Base-by-base conservation (phyloP, 1,140 invertebrate genomes). In the Drosophila tsacasi region DNA sequence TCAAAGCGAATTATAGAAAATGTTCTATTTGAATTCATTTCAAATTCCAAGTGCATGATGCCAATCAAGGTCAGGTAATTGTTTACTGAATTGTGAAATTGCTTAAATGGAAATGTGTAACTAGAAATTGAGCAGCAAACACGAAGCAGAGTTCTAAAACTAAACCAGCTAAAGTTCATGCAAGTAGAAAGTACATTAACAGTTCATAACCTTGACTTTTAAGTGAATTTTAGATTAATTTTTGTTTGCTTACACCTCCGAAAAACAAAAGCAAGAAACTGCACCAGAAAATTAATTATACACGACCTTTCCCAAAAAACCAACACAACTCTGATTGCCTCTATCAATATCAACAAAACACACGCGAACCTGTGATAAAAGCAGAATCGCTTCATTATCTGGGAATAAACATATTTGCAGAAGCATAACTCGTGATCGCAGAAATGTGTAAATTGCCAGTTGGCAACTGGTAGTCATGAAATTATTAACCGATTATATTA, bases 251-350 rank as follows among this genome's bases (percentile, higher is more conserved):
- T 71, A 30, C 62, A 75, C 30, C 44, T 64, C 17, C 23, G 12
- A 27, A 44, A 54, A 35, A 2, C 2, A 44, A 21, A 23, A 17
- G 17, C 13, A 25, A 15, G 7, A 17, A 35, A 57, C 15, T 23
- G 21, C 39, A 17, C 46, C 10, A n/a, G 25, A 52, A 35, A 76
- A 77, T 67, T 77, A 77, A 77, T 77, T 68, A 68, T 60, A 77
- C 73, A 77, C 55, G 74, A 77, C 74, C 74, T 77, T 77, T 67
- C 44, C 60, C 55, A 67, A 72, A 58, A 39, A 50, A 10, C 67
- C 52, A 60, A 73, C 66, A 59, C 35, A 57, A 23, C 52, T 59
- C 54, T 35, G 67, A 73, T 76, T 44, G 39, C 42, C 37, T 67
- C 40, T 50, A 67, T 77, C 46, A 52, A 66, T 76, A 66, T 65